Conservation (phyloP, 2,797 vertebrate genomes). For the Gouania willdenowi region DNA sequence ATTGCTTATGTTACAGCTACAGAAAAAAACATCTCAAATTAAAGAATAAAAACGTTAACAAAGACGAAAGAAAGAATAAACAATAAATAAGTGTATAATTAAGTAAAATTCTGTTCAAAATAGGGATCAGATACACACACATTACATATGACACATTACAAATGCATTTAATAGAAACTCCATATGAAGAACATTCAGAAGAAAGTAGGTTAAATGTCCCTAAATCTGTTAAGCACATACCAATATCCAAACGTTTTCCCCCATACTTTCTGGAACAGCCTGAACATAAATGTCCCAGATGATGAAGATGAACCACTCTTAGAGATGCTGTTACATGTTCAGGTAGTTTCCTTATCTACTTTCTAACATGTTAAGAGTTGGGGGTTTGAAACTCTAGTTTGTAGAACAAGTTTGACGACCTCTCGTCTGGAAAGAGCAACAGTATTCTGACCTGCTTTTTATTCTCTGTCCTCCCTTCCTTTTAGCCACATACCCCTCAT, state of each 20-base stretch:
- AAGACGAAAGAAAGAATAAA: too few species aligned
- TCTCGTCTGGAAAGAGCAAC: conserved; percentile 44
- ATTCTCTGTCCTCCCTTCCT: conserved; percentile 57
- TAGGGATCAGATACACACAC: too few species aligned
- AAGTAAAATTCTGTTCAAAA: too few species aligned
- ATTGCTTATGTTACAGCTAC: too few species aligned
- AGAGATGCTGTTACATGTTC: conserved; percentile 21
- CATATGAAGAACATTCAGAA: too few species aligned
- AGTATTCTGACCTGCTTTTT: conserved; percentile 56
- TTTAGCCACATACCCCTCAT: conserved; percentile 35
- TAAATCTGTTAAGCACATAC: too few species aligned
- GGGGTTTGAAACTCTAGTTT: conserved; percentile 51
- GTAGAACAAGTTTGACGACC: conserved; percentile 69
- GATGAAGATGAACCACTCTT: conserved; percentile 2
- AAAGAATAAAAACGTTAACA: too few species aligned
- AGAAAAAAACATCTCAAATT: too few species aligned
- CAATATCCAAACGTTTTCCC: background rate
- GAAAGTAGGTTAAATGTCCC: too few species aligned
- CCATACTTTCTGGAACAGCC: conserved; percentile 9
- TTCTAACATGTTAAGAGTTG: conserved; percentile 42
- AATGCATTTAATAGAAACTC: too few species aligned
- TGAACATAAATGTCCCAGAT: conserved; percentile 6
- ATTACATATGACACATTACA: too few species aligned
- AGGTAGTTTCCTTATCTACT: conserved; percentile 36
- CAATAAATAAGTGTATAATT: too few species aligned